A percentile compares a stretch with the other conserved stretches of the same genome.
These are phyloP conservation scores for Tokudaia tokunoshimensis DNA, from an alignment of 2,797 vertebrate species.

Conservation along the genomic window DNA sequence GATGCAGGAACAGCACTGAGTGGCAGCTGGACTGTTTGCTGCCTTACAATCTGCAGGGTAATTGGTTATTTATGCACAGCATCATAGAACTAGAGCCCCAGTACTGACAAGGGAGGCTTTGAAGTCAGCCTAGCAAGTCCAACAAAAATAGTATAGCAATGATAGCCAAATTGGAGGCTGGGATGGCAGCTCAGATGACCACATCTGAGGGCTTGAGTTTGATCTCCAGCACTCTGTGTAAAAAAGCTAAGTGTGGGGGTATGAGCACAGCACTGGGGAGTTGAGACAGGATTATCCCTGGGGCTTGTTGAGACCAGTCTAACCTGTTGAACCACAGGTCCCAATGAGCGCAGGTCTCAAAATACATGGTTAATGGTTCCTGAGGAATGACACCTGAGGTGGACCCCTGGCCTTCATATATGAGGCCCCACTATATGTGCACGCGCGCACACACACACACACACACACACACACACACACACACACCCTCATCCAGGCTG, in stretches of 20 bases:
- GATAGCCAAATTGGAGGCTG: background rate
- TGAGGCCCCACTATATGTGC: too few relatives aligned
- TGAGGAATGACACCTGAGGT: background rate
- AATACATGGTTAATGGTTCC: background rate
- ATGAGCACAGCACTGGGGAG: too few relatives aligned
- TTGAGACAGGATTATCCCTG: background rate
- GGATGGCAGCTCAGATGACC: background rate
- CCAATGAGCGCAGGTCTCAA: background rate
- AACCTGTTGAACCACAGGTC: background rate
- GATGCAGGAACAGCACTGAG: background rate
- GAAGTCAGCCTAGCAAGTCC: background rate
- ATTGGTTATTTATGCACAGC: background rate
- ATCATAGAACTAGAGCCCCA: background rate
- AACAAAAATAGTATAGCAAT: constrained; percentile 26
- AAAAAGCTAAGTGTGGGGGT: background rate
- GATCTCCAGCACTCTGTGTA: background rate
- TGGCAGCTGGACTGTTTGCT: background rate
- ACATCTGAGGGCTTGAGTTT: background rate
- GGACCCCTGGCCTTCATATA: background rate
- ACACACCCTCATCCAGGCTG: background rate
- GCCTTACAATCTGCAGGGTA: background rate
- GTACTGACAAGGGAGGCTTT: constrained; percentile 25
- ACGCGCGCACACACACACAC: too few relatives aligned
- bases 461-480: too few relatives aligned
- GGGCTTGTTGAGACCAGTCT: background rate